Evolutionary conservation across 2,797 vertebrate species (phyloP).

Genomic region (Ctenochaetus hawaiiensis): DNA sequence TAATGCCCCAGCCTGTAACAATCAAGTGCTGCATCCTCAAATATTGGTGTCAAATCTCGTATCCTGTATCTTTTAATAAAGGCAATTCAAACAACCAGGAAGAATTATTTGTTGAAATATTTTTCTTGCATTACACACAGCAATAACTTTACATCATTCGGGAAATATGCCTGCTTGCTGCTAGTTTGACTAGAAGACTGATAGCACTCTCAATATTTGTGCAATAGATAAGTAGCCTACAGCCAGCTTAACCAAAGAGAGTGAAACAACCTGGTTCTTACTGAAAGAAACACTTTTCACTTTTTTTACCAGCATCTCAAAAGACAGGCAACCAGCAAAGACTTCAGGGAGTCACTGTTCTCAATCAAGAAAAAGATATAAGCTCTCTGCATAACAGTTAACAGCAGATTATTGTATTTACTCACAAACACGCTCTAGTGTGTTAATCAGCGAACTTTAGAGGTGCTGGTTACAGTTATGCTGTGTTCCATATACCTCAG

Average conservation of each 20-base stretch:
- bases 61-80: constrained; percentile 85
- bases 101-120: background rate
- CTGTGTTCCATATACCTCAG: too few species aligned
- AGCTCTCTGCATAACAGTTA: too few species aligned
- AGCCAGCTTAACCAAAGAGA: too few species aligned
- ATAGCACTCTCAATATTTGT: too few species aligned
- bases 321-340: background rate
- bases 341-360: too few species aligned
- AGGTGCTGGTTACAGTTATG: too few species aligned
- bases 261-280: background rate
- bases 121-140: background rate
- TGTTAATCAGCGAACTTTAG: too few species aligned
- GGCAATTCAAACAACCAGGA: constrained; percentile 60
- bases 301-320: background rate
- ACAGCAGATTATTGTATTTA: too few species aligned
- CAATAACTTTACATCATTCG: background rate
- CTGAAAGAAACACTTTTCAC: background rate
- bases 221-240: too few species aligned
- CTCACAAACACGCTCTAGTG: too few species aligned
- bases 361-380: too few species aligned
- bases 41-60: constrained; percentile 71
- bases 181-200: too few species aligned
- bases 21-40: constrained; percentile 63
- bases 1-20: constrained; percentile 52
- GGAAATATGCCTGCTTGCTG: background rate